phyloP scores from a whole-genome alignment of 2,888 invertebrate genomes.

The Arenicola marina region DNA sequence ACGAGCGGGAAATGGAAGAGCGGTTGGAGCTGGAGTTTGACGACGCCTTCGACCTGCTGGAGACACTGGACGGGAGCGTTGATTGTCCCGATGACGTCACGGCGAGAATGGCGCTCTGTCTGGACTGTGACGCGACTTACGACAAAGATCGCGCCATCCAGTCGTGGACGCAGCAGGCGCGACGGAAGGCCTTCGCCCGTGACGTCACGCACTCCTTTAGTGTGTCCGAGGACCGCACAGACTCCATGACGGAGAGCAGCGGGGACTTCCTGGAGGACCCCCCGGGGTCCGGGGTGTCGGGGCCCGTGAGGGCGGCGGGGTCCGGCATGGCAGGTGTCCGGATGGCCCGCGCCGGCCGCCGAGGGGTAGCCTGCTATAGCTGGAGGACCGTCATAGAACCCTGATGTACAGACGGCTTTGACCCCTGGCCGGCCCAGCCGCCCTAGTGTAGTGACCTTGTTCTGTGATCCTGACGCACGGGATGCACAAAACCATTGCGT shows the following conservation, averaged over 20 bases:
- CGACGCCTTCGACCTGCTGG: not conserved
- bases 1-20: constrained; percentile 7
- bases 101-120: not conserved
- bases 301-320: not conserved
- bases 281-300: not conserved
- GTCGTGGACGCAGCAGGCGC: not conserved
- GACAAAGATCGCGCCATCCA: not conserved
- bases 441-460: no score
- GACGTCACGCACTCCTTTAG: no score
- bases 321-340: no score
- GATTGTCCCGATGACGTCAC: not conserved
- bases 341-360: not conserved
- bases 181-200: no score
- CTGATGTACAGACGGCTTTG: not conserved
- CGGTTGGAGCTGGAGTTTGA: not conserved
- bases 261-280: no score
- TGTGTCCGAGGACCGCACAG: not conserved
- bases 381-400: constrained; percentile 2
- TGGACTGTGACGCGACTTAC: not conserved
- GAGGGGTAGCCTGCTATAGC: not conserved
- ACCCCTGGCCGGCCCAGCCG: no score
- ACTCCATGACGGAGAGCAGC: not conserved
- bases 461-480: no score
- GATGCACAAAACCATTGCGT: no score
- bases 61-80: not conserved